Conservation (phyloP, 2,113 vertebrate species). For the Donacobius atricapilla region DNA sequence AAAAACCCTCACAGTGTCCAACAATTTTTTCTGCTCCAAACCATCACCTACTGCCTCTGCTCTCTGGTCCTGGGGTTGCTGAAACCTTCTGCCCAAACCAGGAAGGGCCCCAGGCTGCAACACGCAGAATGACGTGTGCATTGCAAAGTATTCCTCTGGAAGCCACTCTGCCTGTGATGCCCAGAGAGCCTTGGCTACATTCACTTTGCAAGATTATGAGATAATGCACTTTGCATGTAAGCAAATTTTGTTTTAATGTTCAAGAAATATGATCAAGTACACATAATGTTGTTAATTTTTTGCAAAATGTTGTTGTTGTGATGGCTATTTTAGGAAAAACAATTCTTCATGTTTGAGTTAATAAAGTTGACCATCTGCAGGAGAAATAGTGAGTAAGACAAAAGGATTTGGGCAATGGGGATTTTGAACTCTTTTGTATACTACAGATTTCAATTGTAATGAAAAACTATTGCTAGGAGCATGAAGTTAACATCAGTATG, state of each 20-base stretch:
- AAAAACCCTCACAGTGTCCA: no score
- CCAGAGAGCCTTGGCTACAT: not conserved
- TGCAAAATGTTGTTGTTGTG: not conserved
- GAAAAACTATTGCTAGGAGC: not conserved
- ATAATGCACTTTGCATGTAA: not conserved
- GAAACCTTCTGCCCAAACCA: not conserved
- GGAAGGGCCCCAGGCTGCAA: not conserved
- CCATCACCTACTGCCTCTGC: not conserved
- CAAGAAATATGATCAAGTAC: not conserved
- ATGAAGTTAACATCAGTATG: not conserved
- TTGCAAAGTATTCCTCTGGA: not conserved
- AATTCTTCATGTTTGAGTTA: not conserved
- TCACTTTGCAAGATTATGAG: not conserved
- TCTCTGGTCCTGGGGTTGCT: not conserved
- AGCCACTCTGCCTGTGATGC: not conserved
- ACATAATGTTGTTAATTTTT: not conserved
- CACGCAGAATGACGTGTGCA: rapidly evolving
- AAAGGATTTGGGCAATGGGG: not conserved
- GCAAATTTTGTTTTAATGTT: not conserved
- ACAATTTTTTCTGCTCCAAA: not conserved
- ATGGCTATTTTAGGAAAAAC: not conserved
- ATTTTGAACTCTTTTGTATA: not conserved
- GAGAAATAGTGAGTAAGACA: not conserved
- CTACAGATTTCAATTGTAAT: not conserved
- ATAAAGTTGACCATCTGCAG: not conserved